These are phyloP conservation scores for Dermatophagoides farinae DNA, from an alignment of 1,140 invertebrate species.

Conservation along the genomic window DNA sequence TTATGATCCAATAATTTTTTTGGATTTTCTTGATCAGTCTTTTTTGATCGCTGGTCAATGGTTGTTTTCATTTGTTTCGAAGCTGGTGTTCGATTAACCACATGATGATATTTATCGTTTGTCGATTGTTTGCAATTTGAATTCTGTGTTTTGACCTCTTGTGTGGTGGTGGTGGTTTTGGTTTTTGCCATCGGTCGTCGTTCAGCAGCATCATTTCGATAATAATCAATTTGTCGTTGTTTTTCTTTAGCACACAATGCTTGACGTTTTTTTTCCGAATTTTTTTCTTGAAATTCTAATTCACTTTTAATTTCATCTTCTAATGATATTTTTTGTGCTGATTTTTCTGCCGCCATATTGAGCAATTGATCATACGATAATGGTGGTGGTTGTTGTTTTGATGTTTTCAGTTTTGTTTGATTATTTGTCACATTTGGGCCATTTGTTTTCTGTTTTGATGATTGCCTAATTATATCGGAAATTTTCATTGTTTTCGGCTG, in stretches of 20 bases:
- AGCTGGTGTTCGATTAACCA: too few species aligned
- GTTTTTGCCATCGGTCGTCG: neutral
- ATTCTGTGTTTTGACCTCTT: too few species aligned
- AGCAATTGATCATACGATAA: conserved; percentile 22
- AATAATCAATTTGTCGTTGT: conserved; percentile 31
- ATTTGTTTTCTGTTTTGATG: neutral
- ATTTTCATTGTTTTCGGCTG: neutral
- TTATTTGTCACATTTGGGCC: neutral
- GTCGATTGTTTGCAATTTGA: too few species aligned
- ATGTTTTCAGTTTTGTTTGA: neutral
- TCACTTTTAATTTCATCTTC: neutral
- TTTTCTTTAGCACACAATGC: conserved; percentile 36
- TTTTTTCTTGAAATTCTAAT: neutral
- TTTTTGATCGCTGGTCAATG: too few species aligned
- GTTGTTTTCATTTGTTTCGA: too few species aligned
- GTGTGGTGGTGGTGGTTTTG: neutral
- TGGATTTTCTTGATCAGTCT: too few species aligned
- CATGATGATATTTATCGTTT: too few species aligned
- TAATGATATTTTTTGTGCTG: neutral
- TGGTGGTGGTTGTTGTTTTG: conserved; percentile 15
- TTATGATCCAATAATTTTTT: too few species aligned
- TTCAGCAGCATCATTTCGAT: neutral
- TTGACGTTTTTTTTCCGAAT: conserved; percentile 43
- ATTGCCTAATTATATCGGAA: neutral
- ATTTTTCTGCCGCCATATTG: conserved; percentile 47